Conservation (phyloP, 2,113 vertebrate genomes). For the Speoplatyrhinus poulsoni region DNA sequence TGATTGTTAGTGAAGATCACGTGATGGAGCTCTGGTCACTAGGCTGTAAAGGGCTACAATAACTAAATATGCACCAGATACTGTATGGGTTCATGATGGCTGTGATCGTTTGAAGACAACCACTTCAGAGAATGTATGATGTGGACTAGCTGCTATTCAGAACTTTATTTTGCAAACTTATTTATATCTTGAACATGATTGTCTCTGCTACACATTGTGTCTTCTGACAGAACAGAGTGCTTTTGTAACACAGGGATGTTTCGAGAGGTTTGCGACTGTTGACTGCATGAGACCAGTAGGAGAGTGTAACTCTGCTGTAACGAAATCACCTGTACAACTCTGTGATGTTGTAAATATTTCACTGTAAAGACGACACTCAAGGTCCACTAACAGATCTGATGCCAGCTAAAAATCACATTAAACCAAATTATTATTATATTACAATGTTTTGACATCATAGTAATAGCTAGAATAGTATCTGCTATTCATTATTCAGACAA, state of each 20-base stretch:
- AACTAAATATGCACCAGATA: constrained; percentile 62
- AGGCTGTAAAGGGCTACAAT: constrained; percentile 64
- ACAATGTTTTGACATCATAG: neutral
- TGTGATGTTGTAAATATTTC: constrained; percentile 61
- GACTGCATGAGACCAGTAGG: constrained; percentile 59
- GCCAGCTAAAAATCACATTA: neutral
- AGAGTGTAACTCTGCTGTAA: constrained; percentile 59
- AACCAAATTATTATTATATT: neutral
- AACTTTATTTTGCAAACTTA: constrained; percentile 47
- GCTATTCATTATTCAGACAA: neutral
- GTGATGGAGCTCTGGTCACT: neutral
- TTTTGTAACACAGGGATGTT: too few relatives aligned
- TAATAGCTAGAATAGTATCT: neutral
- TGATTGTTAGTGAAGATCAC: neutral
- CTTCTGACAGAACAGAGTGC: constrained; percentile 12
- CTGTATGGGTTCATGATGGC: constrained; percentile 43
- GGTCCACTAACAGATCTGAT: constrained; percentile 40
- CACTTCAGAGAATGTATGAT: too few relatives aligned
- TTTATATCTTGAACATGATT: constrained; percentile 46
- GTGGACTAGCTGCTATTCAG: constrained; percentile 55
- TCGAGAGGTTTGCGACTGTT: constrained; percentile 35
- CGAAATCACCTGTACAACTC: constrained; percentile 38
- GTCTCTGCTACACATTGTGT: constrained; percentile 34
- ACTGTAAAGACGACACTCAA: constrained; percentile 46
- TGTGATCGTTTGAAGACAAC: too few relatives aligned